Percentiles rank a stretch among this genome's conserved stretches.
These are phyloP conservation scores for Apamea anceps DNA, from an alignment of 2,888 invertebrate genomes.

Conservation along the genomic window DNA sequence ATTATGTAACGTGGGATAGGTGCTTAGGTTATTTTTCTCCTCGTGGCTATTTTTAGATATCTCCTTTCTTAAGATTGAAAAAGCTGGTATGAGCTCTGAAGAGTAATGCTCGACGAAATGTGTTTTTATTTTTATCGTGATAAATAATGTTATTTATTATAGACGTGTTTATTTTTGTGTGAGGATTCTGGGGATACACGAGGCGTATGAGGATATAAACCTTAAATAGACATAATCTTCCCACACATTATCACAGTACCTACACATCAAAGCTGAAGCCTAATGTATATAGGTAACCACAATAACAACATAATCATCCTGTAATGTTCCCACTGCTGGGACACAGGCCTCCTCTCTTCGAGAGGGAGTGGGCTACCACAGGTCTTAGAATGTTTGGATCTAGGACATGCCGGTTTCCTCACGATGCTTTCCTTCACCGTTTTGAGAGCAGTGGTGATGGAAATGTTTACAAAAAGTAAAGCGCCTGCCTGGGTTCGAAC, in stretches of 20 bases:
- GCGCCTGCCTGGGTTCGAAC: too few relatives aligned
- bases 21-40: constrained; percentile 36
- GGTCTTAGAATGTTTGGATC: not conserved
- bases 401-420: not conserved
- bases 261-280: not conserved
- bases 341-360: not conserved
- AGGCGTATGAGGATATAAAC: constrained; percentile 20
- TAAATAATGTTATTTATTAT: constrained; percentile 11
- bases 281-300: not conserved
- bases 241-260: not conserved
- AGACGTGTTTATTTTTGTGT: constrained; percentile 25
- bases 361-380: not conserved
- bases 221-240: not conserved
- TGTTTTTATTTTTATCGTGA: constrained; percentile 42
- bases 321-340: not conserved
- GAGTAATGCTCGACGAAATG: constrained; percentile 32
- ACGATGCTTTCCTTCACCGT: not conserved
- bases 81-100: constrained; percentile 35
- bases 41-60: constrained; percentile 55
- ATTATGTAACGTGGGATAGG: constrained; percentile 59
- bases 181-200: not conserved
- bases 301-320: not conserved
- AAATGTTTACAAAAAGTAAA: not conserved
- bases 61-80: constrained; percentile 42
- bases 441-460: not conserved